A percentile compares a stretch with the other conserved stretches of the same genome.
These are phyloP conservation scores for Gouania willdenowi DNA, from an alignment of 2,797 vertebrate genomes.

Conservation along the genomic window DNA sequence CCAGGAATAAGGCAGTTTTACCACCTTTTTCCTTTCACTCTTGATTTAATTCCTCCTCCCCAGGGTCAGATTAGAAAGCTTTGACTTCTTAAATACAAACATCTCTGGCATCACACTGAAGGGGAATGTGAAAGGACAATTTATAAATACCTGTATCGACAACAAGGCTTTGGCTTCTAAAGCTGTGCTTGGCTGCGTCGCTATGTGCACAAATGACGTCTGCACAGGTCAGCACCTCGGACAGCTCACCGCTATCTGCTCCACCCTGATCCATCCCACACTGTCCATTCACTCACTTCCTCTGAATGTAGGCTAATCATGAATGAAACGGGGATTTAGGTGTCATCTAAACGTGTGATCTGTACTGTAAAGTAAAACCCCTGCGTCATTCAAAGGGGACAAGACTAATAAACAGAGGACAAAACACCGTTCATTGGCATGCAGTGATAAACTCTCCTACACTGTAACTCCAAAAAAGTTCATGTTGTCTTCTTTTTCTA, in stretches of 20 bases:
- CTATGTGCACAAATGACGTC: slow-evolving; percentile 8
- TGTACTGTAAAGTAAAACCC: slow-evolving; percentile 5
- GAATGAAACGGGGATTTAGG: slow-evolving; percentile 15
- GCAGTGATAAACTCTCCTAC: slow-evolving; percentile 56
- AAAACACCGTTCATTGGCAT: slow-evolving; percentile 50
- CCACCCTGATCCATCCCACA: no score
- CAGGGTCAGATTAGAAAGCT: no score
- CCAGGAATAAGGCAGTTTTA: no score
- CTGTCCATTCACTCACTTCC: no score
- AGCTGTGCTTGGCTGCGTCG: slow-evolving; percentile 27
- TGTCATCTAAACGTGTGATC: background rate
- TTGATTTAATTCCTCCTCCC: no score
- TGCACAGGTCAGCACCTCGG: slow-evolving; percentile 78
- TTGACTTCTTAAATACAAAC: no score
- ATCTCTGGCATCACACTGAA: no score
- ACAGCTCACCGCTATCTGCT: no score
- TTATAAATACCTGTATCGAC: slow-evolving; percentile 9
- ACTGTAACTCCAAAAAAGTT: no score
- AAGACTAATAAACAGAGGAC: slow-evolving; percentile 13
- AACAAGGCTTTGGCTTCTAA: slow-evolving; percentile 41
- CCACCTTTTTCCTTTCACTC: no score
- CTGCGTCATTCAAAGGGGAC: slow-evolving; percentile 9
- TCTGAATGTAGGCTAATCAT: slow-evolving; percentile 18
- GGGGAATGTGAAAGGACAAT: slow-evolving; percentile 18
- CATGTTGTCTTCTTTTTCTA: no score